phyloP scores from a whole-genome alignment of 2,888 invertebrate genomes.

The Mechanitis messenoides region DNA sequence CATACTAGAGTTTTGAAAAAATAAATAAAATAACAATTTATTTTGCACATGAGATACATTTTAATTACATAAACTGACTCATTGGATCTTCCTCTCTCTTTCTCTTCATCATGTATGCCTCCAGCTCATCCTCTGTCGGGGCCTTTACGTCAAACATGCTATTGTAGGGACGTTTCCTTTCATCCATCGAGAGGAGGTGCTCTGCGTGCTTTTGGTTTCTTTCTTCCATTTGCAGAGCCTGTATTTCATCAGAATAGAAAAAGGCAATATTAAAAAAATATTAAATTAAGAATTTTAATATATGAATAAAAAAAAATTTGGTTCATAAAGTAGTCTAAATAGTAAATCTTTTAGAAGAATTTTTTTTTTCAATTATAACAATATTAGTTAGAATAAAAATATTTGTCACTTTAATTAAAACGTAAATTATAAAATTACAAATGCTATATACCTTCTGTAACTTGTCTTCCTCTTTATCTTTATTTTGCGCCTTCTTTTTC shows the following conservation, averaged over 20 bases:
- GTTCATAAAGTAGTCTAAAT: too few species aligned
- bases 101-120: conserved; percentile 93
- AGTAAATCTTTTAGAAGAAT: too few species aligned
- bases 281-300: too few species aligned
- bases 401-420: too few species aligned
- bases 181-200: conserved; percentile 83
- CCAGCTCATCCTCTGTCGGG: conserved; percentile 94
- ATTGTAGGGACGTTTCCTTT: conserved; percentile 95
- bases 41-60: conserved; percentile 13
- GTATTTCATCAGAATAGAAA: conserved; percentile 10
- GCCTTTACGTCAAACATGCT: conserved; percentile 90
- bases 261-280: too few species aligned
- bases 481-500: conserved; percentile 63
- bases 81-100: conserved; percentile 94
- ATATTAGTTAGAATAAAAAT: too few species aligned
- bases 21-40: neutral
- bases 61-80: conserved; percentile 80
- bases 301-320: too few species aligned
- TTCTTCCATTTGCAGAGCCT: conserved; percentile 82
- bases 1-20: too few species aligned
- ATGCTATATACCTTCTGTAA: conserved; percentile 65
- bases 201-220: conserved; percentile 78
- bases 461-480: conserved; percentile 75
- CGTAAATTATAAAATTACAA: neutral
- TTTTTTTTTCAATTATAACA: too few species aligned